Base-by-base conservation (phyloP, 2,888 invertebrate species). In the Baccha elongata region DNA sequence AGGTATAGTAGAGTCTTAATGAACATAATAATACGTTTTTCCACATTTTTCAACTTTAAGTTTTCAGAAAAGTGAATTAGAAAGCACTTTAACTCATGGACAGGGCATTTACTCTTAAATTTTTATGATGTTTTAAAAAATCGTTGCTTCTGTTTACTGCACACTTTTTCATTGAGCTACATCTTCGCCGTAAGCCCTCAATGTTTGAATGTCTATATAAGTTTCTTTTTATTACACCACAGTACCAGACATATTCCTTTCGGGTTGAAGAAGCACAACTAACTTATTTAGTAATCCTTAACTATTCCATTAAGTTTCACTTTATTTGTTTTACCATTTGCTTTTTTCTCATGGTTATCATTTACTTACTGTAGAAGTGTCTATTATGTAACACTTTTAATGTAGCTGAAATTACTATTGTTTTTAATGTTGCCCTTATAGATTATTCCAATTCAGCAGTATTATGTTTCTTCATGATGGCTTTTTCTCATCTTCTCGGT, bases 321-420 rank as follows among this genome's bases (percentile, higher is more conserved):
- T 55, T 13, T 19, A n/a, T 29, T 55, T 40, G 21, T 23, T 13
- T 11, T 23, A 5, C 4, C 11, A 60, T 64, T 73, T 42, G 26
- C 17, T 64, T 35, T 37, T n/a, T 23, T n/a, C n/a, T n/a, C n/a
- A n/a, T n/a, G n/a, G 46, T 23, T 46, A 17, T 55, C 44, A 58
- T 73, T 40, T 26, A 35, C 37, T 53, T n/a, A 23, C 46, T 50
- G n/a, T 29, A 13, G n/a, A 23, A 65, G 37, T 48, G 15, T 71
- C 48, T 29, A 50, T 71, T 71, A 48, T 23, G 35, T 23, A 55
- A 19, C 64, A 42, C 40, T 19, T 15, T 65, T 65, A 74, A 74
- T 74, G 65, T 48, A 65, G 48, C 55, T 65, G 55, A 65, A 74
- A 74, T 48, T 65, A 55, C 65, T 55, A 58, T 65, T 64, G 52